Percentiles rank a stretch among this genome's conserved stretches.
Evolutionary conservation across 2,113 vertebrate species (phyloP).

Genomic region (Platysternon megacephalum): DNA sequence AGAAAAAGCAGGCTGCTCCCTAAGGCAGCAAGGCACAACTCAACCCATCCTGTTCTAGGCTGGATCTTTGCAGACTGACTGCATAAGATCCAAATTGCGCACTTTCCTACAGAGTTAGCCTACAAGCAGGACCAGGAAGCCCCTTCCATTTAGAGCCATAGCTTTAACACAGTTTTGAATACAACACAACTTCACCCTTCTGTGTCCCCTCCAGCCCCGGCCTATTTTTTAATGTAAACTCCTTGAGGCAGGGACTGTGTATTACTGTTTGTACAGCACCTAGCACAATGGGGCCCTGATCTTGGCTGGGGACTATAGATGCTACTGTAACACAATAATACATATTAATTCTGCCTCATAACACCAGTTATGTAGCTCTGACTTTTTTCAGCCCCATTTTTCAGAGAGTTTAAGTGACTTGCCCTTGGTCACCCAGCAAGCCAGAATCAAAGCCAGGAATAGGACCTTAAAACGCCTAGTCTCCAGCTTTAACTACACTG

Average conservation of each 20-base stretch:
- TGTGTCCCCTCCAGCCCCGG: neutral
- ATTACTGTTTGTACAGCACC: neutral
- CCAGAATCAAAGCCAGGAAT: neutral
- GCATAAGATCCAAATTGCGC: neutral
- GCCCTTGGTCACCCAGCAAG: neutral
- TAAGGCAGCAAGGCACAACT: neutral
- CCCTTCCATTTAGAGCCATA: neutral
- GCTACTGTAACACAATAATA: neutral
- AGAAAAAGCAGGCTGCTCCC: neutral
- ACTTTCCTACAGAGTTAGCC: neutral
- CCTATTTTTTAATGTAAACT: neutral
- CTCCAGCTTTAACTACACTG: neutral
- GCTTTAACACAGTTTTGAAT: neutral
- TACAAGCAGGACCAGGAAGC: neutral
- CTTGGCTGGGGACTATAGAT: neutral
- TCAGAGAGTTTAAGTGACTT: neutral
- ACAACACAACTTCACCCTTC: neutral
- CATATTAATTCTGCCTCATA: neutral
- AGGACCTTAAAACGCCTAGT: neutral
- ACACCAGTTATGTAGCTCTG: too few species aligned
- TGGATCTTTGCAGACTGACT: neutral
- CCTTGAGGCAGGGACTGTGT: neutral
- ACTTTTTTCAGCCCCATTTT: neutral
- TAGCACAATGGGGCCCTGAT: neutral
- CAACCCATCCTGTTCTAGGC: neutral